phyloP scores from a whole-genome alignment of 2,888 invertebrate species.

The Agrenia bidenticulata region DNA sequence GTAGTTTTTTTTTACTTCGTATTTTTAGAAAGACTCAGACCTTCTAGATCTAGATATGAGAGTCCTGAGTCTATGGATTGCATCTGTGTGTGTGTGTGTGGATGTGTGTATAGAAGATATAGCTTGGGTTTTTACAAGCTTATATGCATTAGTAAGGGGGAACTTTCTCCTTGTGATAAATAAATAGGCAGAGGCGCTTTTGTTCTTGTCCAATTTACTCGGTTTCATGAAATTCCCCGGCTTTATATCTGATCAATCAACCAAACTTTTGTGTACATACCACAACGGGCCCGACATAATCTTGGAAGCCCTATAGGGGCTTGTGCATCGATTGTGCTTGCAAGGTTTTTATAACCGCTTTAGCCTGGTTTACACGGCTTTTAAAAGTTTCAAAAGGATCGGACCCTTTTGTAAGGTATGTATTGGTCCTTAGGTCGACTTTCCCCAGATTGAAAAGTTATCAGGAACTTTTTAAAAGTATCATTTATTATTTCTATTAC shows the following conservation, averaged over 20 bases:
- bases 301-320: background rate
- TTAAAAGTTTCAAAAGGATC: no score
- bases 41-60: background rate
- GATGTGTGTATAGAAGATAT: no score
- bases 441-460: no score
- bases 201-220: slow-evolving; percentile 7
- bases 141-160: background rate
- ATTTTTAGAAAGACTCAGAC: no score
- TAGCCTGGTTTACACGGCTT: background rate
- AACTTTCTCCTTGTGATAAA: slow-evolving; percentile 8
- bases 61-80: no score
- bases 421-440: no score
- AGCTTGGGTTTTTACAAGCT: no score
- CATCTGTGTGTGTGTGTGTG: no score
- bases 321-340: background rate
- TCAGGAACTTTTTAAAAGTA: no score
- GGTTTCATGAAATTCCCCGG: slow-evolving; percentile 15
- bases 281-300: background rate
- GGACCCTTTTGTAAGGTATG: no score
- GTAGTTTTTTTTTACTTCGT: no score
- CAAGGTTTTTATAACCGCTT: background rate
- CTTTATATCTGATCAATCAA: slow-evolving; percentile 43
- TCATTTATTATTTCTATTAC: no score
- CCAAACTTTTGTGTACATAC: slow-evolving; percentile 25
- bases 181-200: slow-evolving; percentile 11